Evolutionary conservation across 2,797 vertebrate species (phyloP).

Genomic region (Myiothlypis coronata): DNA sequence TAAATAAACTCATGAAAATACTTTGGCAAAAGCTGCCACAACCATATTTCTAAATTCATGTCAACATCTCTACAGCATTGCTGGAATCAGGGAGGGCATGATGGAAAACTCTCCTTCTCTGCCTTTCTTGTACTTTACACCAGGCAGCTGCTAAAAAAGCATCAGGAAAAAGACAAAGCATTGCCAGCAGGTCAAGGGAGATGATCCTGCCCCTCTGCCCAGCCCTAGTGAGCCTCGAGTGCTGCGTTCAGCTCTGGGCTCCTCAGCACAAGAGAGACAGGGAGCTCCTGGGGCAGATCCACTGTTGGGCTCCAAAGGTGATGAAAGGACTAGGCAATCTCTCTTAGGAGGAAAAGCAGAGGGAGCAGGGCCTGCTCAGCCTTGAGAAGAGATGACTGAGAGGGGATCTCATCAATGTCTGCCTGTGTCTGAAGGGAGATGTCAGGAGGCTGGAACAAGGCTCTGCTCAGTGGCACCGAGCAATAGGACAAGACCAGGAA

Average conservation of each 20-base stretch:
- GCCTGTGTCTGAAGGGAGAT: not conserved
- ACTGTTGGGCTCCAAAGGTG: accelerated
- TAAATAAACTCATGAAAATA: not conserved
- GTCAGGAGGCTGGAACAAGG: not conserved
- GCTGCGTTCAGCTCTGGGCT: too few species aligned
- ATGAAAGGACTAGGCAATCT: not conserved
- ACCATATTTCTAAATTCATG: not conserved
- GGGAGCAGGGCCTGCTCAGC: not conserved
- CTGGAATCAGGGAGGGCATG: not conserved
- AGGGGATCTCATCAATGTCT: not conserved
- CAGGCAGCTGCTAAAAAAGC: not conserved
- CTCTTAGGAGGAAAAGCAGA: not conserved
- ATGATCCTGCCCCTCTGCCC: not conserved
- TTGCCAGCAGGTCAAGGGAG: not conserved
- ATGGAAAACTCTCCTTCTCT: not conserved
- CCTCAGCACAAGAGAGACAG: not conserved
- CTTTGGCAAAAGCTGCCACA: not conserved
- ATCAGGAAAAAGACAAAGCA: not conserved
- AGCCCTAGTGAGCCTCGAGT: accelerated
- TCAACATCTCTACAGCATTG: not conserved
- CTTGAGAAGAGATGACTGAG: accelerated
- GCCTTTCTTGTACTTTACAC: not conserved
- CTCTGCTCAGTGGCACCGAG: accelerated
- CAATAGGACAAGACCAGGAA: not conserved
- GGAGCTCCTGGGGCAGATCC: too few species aligned